phyloP scores from a whole-genome alignment of 2,888 invertebrate genomes.

The Netelia virgata region DNA sequence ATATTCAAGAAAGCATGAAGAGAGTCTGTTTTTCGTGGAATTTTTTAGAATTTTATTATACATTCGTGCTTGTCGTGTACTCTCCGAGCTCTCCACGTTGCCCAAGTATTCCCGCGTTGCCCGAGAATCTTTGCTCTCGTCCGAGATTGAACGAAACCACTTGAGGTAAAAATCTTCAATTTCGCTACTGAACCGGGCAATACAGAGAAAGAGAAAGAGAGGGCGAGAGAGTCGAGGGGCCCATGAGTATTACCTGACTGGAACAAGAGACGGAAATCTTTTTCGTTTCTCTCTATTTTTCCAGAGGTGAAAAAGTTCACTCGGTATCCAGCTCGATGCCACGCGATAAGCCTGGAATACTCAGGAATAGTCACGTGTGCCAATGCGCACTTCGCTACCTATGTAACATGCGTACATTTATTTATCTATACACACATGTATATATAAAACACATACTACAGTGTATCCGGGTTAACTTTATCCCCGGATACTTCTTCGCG shows the following conservation, averaged over 20 bases:
- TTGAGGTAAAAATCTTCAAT: slow-evolving; percentile 28
- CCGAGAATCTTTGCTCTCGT: neutral
- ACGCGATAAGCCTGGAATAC: slow-evolving; percentile 38
- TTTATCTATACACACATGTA: slow-evolving; percentile 4
- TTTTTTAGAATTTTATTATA: neutral
- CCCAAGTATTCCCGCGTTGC: neutral
- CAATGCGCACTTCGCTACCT: slow-evolving; percentile 19
- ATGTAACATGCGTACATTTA: neutral
- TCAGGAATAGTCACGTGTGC: slow-evolving; percentile 49
- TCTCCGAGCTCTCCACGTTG: neutral
- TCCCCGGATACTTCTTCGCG: slow-evolving; percentile 40
- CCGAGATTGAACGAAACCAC: slow-evolving; percentile 7
- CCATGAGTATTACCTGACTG: slow-evolving; percentile 24
- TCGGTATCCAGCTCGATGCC: slow-evolving; percentile 43
- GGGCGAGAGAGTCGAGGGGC: slow-evolving; percentile 8
- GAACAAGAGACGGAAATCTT: slow-evolving; percentile 13
- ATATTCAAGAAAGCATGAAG: too few species aligned
- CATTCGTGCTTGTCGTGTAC: neutral
- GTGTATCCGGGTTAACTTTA: slow-evolving; percentile 42
- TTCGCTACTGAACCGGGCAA: neutral
- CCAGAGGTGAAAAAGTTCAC: slow-evolving; percentile 49
- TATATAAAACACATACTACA: neutral
- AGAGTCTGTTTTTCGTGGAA: too few species aligned
- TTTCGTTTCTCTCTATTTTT: slow-evolving; percentile 12
- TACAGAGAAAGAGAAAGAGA: neutral